Base-by-base conservation (phyloP, 2,113 vertebrate genomes). In the Cyprinus carpio region DNA sequence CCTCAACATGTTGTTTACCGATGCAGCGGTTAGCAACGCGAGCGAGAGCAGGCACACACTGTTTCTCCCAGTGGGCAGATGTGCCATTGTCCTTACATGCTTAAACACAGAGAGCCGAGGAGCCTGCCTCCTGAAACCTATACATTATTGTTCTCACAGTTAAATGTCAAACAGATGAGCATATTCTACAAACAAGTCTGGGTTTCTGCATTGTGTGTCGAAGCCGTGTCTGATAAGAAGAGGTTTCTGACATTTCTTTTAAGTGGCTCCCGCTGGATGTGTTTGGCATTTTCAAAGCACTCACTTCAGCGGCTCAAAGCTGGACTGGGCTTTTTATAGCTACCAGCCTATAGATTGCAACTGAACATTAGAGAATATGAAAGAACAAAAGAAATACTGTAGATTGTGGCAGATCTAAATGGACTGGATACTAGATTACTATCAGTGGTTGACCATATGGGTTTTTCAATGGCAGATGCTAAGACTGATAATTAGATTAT, bases 231-330 rank as follows among this genome's bases (percentile, higher is more conserved):
- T 88, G 85, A 87, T 87, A 84, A 84, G 75, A 79, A 67, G 64
- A 82, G 87, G 83, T 85, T 85, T 56, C 81, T 92, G 91, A 90
- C 92, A 92, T 92, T 93, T 93, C 83, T 87, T 86, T 93, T 92
- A 90, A 92, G 88, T 90, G 87, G 77, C 85, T 88, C 76, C 40
- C 43, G 85, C 71, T 89, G 88, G 90, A 87, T 89, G 89, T 87
- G 86, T 89, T 87, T 87, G 86, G 81, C 84, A 83, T 80, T 86
- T 92, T 90, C 69, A 91, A 90, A 91, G 88, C 2, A 1, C 1
- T 60, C 54, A 20, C 54, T 23, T 2, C 54, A 58, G 0, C 6
- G 7, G 0, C 54, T 58, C 56, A 60, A 60, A 60, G 90, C 69
- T 43, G 85, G 49, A 37, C 72, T 2, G 74, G 1, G 83, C 83